Base-by-base conservation (phyloP, 2,113 vertebrate genomes). In the Phrynosoma blainvillii region DNA sequence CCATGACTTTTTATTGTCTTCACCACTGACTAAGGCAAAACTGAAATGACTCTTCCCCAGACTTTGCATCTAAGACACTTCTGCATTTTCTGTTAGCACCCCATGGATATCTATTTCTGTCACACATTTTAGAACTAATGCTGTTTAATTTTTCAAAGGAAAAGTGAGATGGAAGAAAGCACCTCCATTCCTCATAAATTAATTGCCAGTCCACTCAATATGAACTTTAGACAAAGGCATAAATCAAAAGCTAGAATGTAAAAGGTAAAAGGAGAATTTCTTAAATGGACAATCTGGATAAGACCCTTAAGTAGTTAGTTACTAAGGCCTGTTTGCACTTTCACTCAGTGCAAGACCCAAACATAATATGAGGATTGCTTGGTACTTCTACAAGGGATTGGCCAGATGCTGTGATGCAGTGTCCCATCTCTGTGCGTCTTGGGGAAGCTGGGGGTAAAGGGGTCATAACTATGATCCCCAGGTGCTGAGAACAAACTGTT, bases 401-500 rank as follows among this genome's bases (percentile, higher is more conserved):
- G 42, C 16, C 75, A 11, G 13, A 14, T 21, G 4, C 47, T 40
- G 52, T 54, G 62, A 4, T 42, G 20, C n/a, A 5, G 3, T 79
- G 20, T 86, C 42, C 65, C 76, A 79, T 20, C 27, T 20, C 52
- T 20, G 3, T 82, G 30, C 66, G 32, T 82, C 59, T 65, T 68
- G 87, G 56, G 47, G 59, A 36, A 36, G 36, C 18, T 62, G 42
- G 79, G 79, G 73, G 23, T 3, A 23, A 59, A 10, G 30, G 54
- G n/a, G 70, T n/a, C 62, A 56, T 59, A 81, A 74, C 70, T 30
- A 27, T 83, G 42, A 18, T 89, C 77, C 32, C 59, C 89, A 76
- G 87, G 82, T 66, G 56, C 90, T 70, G 68, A 73, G 87, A 73
- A 71, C 79, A 76, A 1, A 56, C 30, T 77, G 71, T 80, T 85